These are phyloP conservation scores for Eubucco bourcierii DNA, from an alignment of 2,113 vertebrate genomes.

Conservation along the genomic window DNA sequence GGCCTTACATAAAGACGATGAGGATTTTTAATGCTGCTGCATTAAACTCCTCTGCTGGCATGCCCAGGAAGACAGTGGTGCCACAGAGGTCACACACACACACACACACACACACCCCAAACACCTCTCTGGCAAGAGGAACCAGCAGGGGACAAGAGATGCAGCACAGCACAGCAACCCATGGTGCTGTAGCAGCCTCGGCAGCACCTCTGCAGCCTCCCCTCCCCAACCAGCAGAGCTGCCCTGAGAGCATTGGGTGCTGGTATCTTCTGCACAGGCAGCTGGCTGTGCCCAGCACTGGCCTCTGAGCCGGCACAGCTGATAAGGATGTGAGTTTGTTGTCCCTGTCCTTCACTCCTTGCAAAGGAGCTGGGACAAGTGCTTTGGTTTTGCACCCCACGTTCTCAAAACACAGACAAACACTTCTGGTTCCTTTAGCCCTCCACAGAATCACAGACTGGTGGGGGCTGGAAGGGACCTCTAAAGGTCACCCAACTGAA, in stretches of 20 bases:
- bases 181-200: not conserved
- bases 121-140: not conserved
- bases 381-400: not conserved
- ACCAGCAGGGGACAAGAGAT: not conserved
- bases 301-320: not conserved
- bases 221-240: accelerated
- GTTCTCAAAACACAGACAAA: not conserved
- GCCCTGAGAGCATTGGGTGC: accelerated
- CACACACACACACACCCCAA: too few species aligned
- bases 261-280: not conserved
- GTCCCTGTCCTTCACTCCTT: not conserved
- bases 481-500: too few species aligned
- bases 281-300: accelerated
- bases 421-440: not conserved
- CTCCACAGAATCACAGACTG: not conserved
- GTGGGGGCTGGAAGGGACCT: too few species aligned
- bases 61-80: not conserved
- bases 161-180: too few species aligned
- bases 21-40: not conserved
- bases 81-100: accelerated
- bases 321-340: accelerated
- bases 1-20: not conserved
- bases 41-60: not conserved
- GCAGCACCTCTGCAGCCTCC: not conserved
- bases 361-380: not conserved